A percentile compares a stretch with the other conserved stretches of the same genome.
These are phyloP conservation scores for Alloscopus bannaensis DNA, from an alignment of 2,888 invertebrate species.

Conservation along the genomic window DNA sequence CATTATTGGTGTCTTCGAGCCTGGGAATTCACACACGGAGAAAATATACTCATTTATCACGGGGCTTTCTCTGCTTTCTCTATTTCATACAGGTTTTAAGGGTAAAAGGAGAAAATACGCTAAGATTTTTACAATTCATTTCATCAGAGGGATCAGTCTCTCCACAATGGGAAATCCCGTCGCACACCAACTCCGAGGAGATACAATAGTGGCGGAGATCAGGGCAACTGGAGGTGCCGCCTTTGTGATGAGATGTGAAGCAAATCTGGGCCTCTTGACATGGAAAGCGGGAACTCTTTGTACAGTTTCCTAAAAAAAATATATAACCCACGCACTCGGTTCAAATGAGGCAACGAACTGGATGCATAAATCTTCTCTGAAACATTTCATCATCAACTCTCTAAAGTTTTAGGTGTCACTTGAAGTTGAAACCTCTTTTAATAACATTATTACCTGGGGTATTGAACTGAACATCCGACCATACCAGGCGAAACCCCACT, in stretches of 20 bases:
- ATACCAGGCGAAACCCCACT: slow-evolving; percentile 71
- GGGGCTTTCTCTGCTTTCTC: too few species aligned
- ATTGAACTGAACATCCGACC: slow-evolving; percentile 73
- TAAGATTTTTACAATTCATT: slow-evolving; percentile 74
- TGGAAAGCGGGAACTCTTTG: slow-evolving; percentile 74
- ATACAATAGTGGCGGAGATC: slow-evolving; percentile 75
- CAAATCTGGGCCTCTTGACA: slow-evolving; percentile 74
- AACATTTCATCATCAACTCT: too few species aligned
- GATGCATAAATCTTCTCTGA: too few species aligned
- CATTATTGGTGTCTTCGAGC: slow-evolving; percentile 64
- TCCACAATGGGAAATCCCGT: slow-evolving; percentile 76
- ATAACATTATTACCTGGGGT: slow-evolving; percentile 65
- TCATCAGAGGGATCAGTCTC: slow-evolving; percentile 76
- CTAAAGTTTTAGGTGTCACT: too few species aligned
- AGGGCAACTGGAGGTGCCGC: slow-evolving; percentile 69
- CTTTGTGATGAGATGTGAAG: slow-evolving; percentile 70
- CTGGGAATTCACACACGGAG: slow-evolving; percentile 51
- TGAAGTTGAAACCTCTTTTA: too few species aligned
- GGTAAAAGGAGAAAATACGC: too few species aligned
- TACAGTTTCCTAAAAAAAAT: slow-evolving; percentile 67
- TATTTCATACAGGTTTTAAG: too few species aligned
- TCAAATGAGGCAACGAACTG: background rate
- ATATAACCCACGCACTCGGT: background rate
- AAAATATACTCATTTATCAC: too few species aligned
- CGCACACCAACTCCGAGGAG: slow-evolving; percentile 75